Evolutionary conservation across 2,888 invertebrate species (phyloP), one percentile per base, ranked within the genome.

Genomic region (Sussaba pulchella): DNA sequence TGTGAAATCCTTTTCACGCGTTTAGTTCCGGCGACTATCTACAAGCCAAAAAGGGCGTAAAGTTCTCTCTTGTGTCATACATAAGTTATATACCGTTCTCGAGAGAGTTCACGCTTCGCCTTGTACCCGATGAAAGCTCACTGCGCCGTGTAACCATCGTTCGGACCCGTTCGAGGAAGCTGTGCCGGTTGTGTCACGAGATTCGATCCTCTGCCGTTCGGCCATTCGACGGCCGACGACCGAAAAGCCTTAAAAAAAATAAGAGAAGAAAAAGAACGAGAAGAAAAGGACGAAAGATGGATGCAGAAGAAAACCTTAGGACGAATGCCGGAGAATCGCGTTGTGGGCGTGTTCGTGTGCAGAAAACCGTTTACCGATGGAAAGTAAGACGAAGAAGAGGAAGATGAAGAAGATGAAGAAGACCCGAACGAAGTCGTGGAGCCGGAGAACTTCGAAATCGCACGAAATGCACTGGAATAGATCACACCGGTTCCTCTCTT

Each of bases 1-100:
- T 86, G 88, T 90, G 89, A 89, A 91, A 91, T 91, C 88, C 89
- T 89, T 89, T 90, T 90, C 88, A 91, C 89, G 90, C 87, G 85
- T 87, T 85, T 84, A 78, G 88, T 89, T 88, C 85, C 89, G 86
- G 73, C 79, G 74, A 76, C 78, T 77, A 45, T n/a, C n/a, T n/a
- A n/a, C n/a, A n/a, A n/a, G 39, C 66, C 70, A 52, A 69, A 41
- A 64, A 36, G 36, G 71, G 57, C 76, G 54, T 14, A 36, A 54
- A 63, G 74, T 66, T 66, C 39, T 64, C 41, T 54, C 64, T 75
- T 70, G 61, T 61, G 41, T 39, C 74, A 80, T 77, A n/a, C n/a
- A n/a, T n/a, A n/a, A n/a, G n/a, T n/a, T n/a, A n/a, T n/a, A n/a
- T n/a, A n/a, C n/a, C n/a, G n/a, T 59, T 66, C 63, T 41, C 21